Percentiles rank a stretch among this genome's conserved stretches.
Conservation (phyloP, 2,113 vertebrate species). For the Speoplatyrhinus poulsoni region DNA sequence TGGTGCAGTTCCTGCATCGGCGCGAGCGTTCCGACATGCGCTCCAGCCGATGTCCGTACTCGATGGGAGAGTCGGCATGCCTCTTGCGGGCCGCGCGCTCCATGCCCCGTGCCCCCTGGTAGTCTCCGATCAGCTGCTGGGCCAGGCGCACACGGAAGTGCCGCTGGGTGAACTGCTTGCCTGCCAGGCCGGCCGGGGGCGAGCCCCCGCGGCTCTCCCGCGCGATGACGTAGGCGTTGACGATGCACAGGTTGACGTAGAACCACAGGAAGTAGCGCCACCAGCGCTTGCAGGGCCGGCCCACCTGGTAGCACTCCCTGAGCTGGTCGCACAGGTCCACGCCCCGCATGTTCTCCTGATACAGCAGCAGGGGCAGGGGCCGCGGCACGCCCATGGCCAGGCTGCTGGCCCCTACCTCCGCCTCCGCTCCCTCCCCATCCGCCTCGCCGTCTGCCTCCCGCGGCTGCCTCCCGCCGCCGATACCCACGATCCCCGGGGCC, state of each 20-base stretch:
- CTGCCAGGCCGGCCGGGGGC: slow-evolving; percentile 74
- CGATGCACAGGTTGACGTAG: slow-evolving; percentile 81
- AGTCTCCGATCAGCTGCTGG: slow-evolving; percentile 82
- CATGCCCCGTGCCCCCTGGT: slow-evolving; percentile 80
- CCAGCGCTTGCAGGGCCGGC: slow-evolving; percentile 81
- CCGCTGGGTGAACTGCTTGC: slow-evolving; percentile 81
- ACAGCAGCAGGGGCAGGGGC: slow-evolving; percentile 77
- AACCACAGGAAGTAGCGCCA: slow-evolving; percentile 85
- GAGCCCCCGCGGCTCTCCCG: slow-evolving; percentile 74
- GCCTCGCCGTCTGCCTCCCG: slow-evolving; percentile 54
- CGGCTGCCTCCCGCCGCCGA: slow-evolving; percentile 70
- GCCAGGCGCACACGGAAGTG: slow-evolving; percentile 81
- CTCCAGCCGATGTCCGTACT: slow-evolving; percentile 83
- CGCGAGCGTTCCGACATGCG: slow-evolving; percentile 83
- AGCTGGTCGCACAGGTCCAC: slow-evolving; percentile 82
- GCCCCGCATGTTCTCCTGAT: slow-evolving; percentile 83
- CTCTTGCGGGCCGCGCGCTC: slow-evolving; percentile 79
- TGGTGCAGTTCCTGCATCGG: slow-evolving; percentile 82
- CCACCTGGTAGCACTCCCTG: slow-evolving; percentile 81
- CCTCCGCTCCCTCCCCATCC: slow-evolving; percentile 55
- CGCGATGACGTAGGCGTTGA: slow-evolving; percentile 79
- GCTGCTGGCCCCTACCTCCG: slow-evolving; percentile 7
- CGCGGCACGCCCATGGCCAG: slow-evolving; percentile 67
- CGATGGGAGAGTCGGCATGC: slow-evolving; percentile 80
- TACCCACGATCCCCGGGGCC: slow-evolving; percentile 79